Evolutionary conservation across 2,797 vertebrate species (phyloP).

Genomic region (Salarias fasciatus): DNA sequence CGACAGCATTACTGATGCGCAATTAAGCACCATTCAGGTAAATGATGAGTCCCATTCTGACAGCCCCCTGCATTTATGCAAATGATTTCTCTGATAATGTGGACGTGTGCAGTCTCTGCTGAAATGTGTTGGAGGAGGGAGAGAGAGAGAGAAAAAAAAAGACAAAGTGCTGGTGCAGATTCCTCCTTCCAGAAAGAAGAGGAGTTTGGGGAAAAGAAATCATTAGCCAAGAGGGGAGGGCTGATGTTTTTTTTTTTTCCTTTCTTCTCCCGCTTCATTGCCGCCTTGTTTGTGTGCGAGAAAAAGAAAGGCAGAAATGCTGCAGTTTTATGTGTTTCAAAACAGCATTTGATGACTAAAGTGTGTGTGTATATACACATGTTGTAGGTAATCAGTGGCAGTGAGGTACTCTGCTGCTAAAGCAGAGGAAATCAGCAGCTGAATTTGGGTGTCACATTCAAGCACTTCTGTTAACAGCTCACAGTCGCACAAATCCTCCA

Average conservation of each 20-base stretch:
- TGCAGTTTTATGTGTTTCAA: neutral
- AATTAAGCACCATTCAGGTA: slow-evolving; percentile 70
- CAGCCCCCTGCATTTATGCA: slow-evolving; percentile 46
- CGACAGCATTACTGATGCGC: slow-evolving; percentile 24
- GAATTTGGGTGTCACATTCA: slow-evolving; percentile 38
- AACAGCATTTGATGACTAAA: slow-evolving; percentile 5
- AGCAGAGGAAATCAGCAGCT: slow-evolving; percentile 25
- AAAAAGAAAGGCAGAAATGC: neutral
- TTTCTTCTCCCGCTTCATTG: slow-evolving; percentile 15
- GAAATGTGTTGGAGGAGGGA: slow-evolving; percentile 8
- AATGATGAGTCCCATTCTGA: slow-evolving; percentile 48
- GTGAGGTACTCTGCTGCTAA: neutral
- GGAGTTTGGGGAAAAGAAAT: slow-evolving; percentile 40
- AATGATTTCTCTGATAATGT: slow-evolving; percentile 17
- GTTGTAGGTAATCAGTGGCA: slow-evolving; percentile 19
- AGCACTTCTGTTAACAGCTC: slow-evolving; percentile 45
- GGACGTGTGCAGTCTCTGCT: slow-evolving; percentile 3
- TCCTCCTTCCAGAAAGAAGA: slow-evolving; percentile 20
- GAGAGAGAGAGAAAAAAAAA: neutral
- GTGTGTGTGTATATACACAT: no score
- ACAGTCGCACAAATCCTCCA: slow-evolving; percentile 46
- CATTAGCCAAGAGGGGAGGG: slow-evolving; percentile 30
- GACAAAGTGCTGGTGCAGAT: slow-evolving; percentile 23
- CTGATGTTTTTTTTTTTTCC: slow-evolving; percentile 11
- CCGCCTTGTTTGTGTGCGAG: slow-evolving; percentile 21